Percentiles rank a stretch among this genome's conserved stretches.
These are phyloP conservation scores for Philhelius pedissequus DNA, from an alignment of 2,888 invertebrate species.

Conservation along the genomic window DNA sequence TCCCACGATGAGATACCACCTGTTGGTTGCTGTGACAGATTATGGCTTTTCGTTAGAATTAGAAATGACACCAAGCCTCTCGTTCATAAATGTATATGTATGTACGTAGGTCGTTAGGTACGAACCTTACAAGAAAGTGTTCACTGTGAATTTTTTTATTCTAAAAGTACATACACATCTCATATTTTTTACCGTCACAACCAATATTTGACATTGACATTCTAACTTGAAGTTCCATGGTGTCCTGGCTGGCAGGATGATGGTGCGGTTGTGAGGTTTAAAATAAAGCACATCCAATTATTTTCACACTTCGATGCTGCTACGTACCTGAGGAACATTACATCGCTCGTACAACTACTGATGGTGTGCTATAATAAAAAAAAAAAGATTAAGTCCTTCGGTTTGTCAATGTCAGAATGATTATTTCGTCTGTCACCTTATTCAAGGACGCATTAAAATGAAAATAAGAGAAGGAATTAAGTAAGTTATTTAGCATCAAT, in stretches of 20 bases:
- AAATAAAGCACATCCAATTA: slow-evolving; percentile 44
- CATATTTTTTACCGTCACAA: slow-evolving; percentile 18
- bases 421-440: slow-evolving; percentile 4
- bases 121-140: background rate
- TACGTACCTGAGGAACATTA: background rate
- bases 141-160: background rate
- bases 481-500: slow-evolving; percentile 10
- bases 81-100: too few relatives aligned
- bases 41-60: slow-evolving; percentile 14
- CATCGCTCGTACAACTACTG: too few relatives aligned
- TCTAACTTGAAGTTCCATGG: background rate
- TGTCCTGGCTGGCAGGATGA: background rate
- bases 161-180: background rate
- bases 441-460: background rate
- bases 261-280: background rate
- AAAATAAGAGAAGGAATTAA: background rate
- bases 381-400: slow-evolving; percentile 36
- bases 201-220: slow-evolving; percentile 27
- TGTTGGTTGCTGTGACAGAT: background rate
- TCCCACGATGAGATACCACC: background rate
- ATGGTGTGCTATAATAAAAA: background rate
- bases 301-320: slow-evolving; percentile 47
- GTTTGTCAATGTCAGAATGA: slow-evolving; percentile 29
- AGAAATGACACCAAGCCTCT: background rate
- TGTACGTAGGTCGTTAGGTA: too few relatives aligned